A percentile compares a stretch with the other conserved stretches of the same genome.
phyloP scores from a whole-genome alignment of 2,888 invertebrate species.

The Cylindroiulus punctatus region DNA sequence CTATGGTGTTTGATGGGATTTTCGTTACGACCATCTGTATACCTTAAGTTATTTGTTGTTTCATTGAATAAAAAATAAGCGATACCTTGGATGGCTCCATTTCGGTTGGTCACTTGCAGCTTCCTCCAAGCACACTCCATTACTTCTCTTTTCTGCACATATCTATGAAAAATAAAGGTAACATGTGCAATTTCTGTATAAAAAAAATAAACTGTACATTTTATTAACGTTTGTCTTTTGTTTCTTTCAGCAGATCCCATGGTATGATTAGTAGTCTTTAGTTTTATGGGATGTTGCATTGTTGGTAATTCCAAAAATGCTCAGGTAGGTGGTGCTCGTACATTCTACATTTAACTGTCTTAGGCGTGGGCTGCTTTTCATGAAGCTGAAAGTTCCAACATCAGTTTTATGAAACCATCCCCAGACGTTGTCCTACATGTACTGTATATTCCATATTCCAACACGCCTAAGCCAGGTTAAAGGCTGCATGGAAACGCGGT shows the following conservation, averaged over 20 bases:
- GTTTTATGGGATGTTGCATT: slow-evolving; percentile 8
- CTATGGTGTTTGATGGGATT: slow-evolving; percentile 56
- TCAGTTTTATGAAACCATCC: no score
- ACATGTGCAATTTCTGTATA: slow-evolving; percentile 37
- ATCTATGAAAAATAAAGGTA: slow-evolving; percentile 40
- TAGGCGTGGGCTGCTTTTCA: no score
- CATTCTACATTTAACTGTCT: no score
- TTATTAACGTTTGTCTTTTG: slow-evolving; percentile 26
- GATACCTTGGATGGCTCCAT: slow-evolving; percentile 46
- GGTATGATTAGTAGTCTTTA: slow-evolving; percentile 4
- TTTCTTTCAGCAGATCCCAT: background rate
- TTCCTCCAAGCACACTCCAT: background rate
- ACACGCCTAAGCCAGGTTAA: no score
- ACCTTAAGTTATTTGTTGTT: slow-evolving; percentile 56
- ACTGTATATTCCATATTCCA: no score
- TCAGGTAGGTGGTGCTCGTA: slow-evolving; percentile 14
- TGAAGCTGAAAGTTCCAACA: no score
- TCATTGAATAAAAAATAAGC: slow-evolving; percentile 54
- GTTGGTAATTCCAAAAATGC: background rate
- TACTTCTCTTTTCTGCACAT: slow-evolving; percentile 34
- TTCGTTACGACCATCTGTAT: slow-evolving; percentile 56
- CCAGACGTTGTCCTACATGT: no score
- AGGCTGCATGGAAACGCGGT: no score
- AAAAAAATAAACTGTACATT: slow-evolving; percentile 41
- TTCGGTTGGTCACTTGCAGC: slow-evolving; percentile 38